Conservation (phyloP, 2,888 invertebrate species). For the Cephus pygmeus region DNA sequence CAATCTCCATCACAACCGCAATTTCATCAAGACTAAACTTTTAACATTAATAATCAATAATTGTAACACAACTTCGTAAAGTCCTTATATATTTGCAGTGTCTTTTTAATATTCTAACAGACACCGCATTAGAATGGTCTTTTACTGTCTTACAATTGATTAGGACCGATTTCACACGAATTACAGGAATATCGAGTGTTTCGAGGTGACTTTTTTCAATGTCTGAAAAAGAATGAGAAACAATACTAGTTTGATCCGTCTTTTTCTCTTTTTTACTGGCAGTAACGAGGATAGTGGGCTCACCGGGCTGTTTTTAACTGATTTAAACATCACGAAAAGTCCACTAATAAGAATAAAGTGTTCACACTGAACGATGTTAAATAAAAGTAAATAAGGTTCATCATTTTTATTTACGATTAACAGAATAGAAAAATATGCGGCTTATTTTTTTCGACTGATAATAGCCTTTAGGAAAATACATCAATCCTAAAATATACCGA, state of each 20-base stretch:
- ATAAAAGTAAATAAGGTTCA: neutral
- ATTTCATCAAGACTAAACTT: neutral
- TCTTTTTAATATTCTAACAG: too few species aligned
- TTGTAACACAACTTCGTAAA: too few species aligned
- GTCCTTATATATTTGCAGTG: too few species aligned
- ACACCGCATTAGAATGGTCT: too few species aligned
- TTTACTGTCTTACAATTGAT: too few species aligned
- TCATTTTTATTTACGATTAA: neutral
- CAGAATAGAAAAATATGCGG: conserved; percentile 19
- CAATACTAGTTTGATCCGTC: conserved; percentile 22
- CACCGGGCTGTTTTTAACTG: too few species aligned
- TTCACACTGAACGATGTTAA: too few species aligned
- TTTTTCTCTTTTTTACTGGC: conserved; percentile 32
- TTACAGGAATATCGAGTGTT: too few species aligned
- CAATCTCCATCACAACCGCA: neutral
- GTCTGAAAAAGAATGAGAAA: neutral
- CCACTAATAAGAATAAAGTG: too few species aligned
- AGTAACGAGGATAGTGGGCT: conserved; percentile 26
- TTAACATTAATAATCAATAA: neutral
- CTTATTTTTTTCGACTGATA: conserved; percentile 3
- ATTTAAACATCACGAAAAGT: too few species aligned
- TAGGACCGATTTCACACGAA: too few species aligned
- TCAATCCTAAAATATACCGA: conserved; percentile 34
- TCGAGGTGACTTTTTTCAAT: too few species aligned
- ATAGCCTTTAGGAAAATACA: conserved; percentile 43